phyloP scores from a whole-genome alignment of 1,140 invertebrate species.

The Pseudomyrmex flavicornis region DNA sequence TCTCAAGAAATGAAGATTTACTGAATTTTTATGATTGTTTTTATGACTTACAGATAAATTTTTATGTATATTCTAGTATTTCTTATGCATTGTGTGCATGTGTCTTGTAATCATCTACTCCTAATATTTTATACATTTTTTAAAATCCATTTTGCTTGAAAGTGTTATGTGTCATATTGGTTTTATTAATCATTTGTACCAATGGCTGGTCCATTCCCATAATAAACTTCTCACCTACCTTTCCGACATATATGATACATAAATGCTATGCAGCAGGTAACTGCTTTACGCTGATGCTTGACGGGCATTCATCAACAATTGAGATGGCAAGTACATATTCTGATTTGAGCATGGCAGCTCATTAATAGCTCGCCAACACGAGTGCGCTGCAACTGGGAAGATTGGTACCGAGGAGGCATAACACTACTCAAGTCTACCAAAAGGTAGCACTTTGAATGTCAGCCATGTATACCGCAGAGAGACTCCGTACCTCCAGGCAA shows the following conservation, averaged over 20 bases:
- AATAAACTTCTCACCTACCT: conserved; percentile 79
- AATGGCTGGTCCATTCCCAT: conserved; percentile 67
- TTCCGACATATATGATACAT: conserved; percentile 85
- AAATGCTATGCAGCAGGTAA: conserved; percentile 85
- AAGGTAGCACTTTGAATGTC: conserved; percentile 83
- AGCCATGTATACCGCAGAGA: conserved; percentile 79
- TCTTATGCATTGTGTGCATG: background rate
- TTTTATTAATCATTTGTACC: conserved; percentile 52
- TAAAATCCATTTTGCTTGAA: too few species aligned
- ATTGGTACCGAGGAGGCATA: conserved; percentile 81
- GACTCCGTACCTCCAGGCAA: conserved; percentile 80
- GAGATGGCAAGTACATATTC: conserved; percentile 81
- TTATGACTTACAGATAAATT: background rate
- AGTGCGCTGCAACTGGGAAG: conserved; percentile 80
- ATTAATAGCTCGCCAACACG: conserved; percentile 81
- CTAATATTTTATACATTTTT: too few species aligned
- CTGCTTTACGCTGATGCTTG: conserved; percentile 81
- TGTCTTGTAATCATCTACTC: too few species aligned
- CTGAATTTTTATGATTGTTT: background rate
- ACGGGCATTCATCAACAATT: conserved; percentile 83
- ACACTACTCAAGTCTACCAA: conserved; percentile 83
- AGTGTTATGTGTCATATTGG: background rate
- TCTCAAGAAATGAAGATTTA: background rate
- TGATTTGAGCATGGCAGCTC: conserved; percentile 82
- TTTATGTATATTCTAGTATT: background rate